phyloP scores from a whole-genome alignment of 1,140 invertebrate genomes.

The Cyrtorhinus lividipennis region DNA sequence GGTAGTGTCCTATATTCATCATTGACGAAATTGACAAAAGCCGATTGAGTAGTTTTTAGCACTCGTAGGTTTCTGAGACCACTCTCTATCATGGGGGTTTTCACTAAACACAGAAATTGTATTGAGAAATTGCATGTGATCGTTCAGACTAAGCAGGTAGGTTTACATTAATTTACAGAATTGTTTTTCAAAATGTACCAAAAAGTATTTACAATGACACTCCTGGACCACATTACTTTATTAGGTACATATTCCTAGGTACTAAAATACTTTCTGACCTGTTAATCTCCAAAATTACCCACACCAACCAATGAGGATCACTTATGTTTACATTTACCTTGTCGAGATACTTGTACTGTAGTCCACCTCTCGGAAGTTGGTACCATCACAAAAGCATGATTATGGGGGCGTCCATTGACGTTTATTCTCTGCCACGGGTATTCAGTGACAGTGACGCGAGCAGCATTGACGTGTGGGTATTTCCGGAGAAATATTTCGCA shows the following conservation, averaged over 20 bases:
- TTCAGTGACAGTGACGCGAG: conserved; percentile 47
- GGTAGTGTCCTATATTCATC: conserved; percentile 57
- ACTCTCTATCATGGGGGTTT: conserved; percentile 42
- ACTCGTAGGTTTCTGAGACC: conserved; percentile 50
- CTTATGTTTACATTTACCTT: too few species aligned
- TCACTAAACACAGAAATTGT: conserved; percentile 30
- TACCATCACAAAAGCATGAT: conserved; percentile 55
- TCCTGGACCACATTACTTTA: too few species aligned
- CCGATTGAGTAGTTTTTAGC: conserved; percentile 59
- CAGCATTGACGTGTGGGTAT: conserved; percentile 52
- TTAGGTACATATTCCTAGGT: too few species aligned
- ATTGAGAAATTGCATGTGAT: neutral
- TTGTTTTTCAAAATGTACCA: too few species aligned
- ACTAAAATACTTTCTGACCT: too few species aligned
- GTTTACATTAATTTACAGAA: too few species aligned
- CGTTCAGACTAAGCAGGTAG: too few species aligned
- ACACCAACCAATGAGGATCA: too few species aligned
- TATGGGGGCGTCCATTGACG: conserved; percentile 41
- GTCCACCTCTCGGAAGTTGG: conserved; percentile 46
- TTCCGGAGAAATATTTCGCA: conserved; percentile 54
- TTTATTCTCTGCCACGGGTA: conserved; percentile 57
- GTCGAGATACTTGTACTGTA: conserved; percentile 42
- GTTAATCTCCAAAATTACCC: too few species aligned
- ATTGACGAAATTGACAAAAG: conserved; percentile 58
- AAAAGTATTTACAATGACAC: too few species aligned